These are phyloP conservation scores for Notolepis coatsorum DNA, from an alignment of 2,797 vertebrate genomes.

Conservation along the genomic window DNA sequence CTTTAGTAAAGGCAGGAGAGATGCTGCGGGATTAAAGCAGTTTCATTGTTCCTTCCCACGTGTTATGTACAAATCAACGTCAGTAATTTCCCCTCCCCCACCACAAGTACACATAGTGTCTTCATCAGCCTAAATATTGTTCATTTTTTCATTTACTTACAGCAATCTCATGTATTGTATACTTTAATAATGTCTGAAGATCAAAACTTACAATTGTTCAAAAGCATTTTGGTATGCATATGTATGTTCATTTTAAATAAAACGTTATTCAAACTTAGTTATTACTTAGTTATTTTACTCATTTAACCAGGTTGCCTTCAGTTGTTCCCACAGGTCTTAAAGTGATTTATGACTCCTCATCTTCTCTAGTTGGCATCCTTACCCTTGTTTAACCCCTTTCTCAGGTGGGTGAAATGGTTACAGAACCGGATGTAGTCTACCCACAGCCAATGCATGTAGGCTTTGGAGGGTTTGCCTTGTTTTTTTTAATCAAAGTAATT, in stretches of 20 bases:
- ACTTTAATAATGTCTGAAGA: constrained; percentile 82
- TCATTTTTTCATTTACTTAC: constrained; percentile 70
- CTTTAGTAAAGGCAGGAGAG: constrained; percentile 64
- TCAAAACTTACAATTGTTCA: constrained; percentile 79
- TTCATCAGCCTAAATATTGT: constrained; percentile 63
- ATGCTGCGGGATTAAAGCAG: constrained; percentile 54
- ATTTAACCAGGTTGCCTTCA: constrained; percentile 82
- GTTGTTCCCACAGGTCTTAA: constrained; percentile 77
- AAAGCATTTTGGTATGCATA: constrained; percentile 82
- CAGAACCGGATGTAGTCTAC: constrained; percentile 66
- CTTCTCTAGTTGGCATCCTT: constrained; percentile 69
- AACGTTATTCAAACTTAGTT: constrained; percentile 83
- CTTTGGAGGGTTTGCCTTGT: constrained; percentile 76
- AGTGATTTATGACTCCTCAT: constrained; percentile 38
- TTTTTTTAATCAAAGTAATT: constrained; percentile 48
- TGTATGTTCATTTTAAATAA: constrained; percentile 90
- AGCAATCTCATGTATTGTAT: constrained; percentile 84
- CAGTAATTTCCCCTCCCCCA: constrained; percentile 49
- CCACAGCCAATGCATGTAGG: constrained; percentile 83
- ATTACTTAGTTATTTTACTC: constrained; percentile 83
- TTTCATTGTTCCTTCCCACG: constrained; percentile 59
- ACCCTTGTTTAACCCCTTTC: constrained; percentile 62
- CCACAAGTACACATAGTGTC: constrained; percentile 61
- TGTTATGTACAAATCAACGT: constrained; percentile 40
- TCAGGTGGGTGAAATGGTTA: constrained; percentile 76